These are phyloP conservation scores for Ichneumon xanthorius DNA, from an alignment of 2,888 invertebrate genomes.

Conservation along the genomic window DNA sequence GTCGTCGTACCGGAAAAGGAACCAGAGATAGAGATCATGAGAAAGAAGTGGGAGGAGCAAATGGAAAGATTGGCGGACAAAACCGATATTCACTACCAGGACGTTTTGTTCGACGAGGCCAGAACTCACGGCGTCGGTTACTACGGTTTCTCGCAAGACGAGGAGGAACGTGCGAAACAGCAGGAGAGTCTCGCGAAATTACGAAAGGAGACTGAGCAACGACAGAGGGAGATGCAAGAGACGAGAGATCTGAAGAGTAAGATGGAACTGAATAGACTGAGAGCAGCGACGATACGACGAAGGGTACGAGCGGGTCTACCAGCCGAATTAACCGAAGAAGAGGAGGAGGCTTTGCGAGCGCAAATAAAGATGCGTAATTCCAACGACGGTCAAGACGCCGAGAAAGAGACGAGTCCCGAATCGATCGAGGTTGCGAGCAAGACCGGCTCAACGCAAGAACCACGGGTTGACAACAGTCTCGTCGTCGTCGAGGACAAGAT, in stretches of 20 bases:
- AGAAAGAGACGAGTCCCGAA: constrained; percentile 63
- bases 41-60: constrained; percentile 95
- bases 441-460: constrained; percentile 55
- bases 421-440: constrained; percentile 52
- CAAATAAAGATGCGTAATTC: constrained; percentile 66
- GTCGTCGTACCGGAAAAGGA: constrained; percentile 73
- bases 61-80: constrained; percentile 90
- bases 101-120: constrained; percentile 96
- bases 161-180: constrained; percentile 91
- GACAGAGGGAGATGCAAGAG: constrained; percentile 89
- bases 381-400: constrained; percentile 47
- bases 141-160: constrained; percentile 95
- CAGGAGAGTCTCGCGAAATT: constrained; percentile 91
- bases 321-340: constrained; percentile 84
- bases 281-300: constrained; percentile 91
- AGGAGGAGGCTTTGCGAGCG: constrained; percentile 75
- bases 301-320: constrained; percentile 91
- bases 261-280: constrained; percentile 89
- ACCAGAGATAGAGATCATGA: constrained; percentile 88
- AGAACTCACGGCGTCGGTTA: constrained; percentile 97
- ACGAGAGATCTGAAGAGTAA: constrained; percentile 88
- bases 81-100: constrained; percentile 95
- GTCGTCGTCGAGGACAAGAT: constrained; percentile 80
- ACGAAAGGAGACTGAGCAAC: constrained; percentile 89
- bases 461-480: constrained; percentile 73